Percentiles rank a stretch among this genome's conserved stretches.
Conservation (phyloP, 2,113 vertebrate genomes). For the Prietella phreatophila region DNA sequence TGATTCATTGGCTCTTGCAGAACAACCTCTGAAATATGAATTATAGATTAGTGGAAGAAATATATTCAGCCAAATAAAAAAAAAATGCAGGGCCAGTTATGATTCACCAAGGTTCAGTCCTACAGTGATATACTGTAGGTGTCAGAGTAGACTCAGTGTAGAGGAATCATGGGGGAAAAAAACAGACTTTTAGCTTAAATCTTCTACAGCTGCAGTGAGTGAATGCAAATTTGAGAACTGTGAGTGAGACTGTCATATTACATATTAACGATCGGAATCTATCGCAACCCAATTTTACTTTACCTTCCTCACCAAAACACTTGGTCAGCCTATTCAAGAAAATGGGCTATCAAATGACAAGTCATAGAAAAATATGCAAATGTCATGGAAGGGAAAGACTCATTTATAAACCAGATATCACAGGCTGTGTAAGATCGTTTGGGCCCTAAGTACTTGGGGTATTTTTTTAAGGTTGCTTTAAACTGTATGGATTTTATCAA, state of each 20-base stretch:
- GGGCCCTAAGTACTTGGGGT: conserved; percentile 5
- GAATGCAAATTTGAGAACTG: not conserved
- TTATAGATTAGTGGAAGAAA: conserved; percentile 37
- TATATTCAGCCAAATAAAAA: not conserved
- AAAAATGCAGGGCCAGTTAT: not conserved
- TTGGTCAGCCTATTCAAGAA: conserved; percentile 59
- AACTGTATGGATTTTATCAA: not conserved
- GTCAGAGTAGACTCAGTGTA: not conserved
- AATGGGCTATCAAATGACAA: conserved; percentile 72
- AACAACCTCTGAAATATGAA: conserved; percentile 41
- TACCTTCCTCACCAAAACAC: conserved; percentile 11
- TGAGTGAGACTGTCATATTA: not conserved
- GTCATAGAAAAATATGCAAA: conserved; percentile 60
- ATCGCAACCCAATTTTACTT: not conserved
- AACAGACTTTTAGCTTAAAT: not conserved
- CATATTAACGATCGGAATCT: not conserved
- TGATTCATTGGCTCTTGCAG: conserved; percentile 22
- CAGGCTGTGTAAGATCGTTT: not conserved
- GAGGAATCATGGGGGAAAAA: not conserved
- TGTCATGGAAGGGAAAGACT: conserved; percentile 23
- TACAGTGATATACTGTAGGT: not conserved
- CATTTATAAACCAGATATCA: not conserved
- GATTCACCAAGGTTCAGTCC: not conserved
- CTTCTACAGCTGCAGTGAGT: not conserved
- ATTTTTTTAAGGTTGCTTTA: not conserved